Base-by-base conservation (phyloP, 2,888 invertebrate genomes). In the Hecatera dysodea region DNA sequence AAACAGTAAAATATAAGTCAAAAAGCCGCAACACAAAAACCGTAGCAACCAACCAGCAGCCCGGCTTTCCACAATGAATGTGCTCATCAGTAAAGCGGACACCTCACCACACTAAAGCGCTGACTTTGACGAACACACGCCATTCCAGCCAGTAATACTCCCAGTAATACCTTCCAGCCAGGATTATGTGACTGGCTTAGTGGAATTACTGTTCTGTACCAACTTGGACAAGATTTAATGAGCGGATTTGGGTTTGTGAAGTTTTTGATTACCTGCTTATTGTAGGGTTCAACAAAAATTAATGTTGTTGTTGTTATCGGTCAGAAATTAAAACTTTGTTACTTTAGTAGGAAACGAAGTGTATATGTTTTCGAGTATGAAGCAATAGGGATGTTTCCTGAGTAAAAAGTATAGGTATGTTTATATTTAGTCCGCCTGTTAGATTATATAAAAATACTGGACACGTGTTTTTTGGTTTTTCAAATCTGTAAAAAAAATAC, bases 111-210 rank as follows among this genome's bases (percentile, higher is more conserved):
- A 44, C 17, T 44, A 57, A 44, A 64, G 53, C 55, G 48, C 33
- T 67, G 78, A 81, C 82, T 77, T 72, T 79, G 78, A 79, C 52
- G 72, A 72, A 77, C 78, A 48, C 55, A 42, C 67, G 29, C 53
- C 64, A 44, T 60, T 72, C 19, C 44, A 39, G 24, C 5, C 44
- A 11, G 42, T 59, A 71, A 52, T 55, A 48, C 27, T 19, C 24
- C 27, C 56, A 39, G 64, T 69, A 59, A 75, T 75, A 55, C 69
- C 64, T 69, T 39, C 36, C 55, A 42, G 46, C 42, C 63, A 6
- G 60, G 81, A 61, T 78, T 81, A 76, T 66, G 57, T 57, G 48
- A 39, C 53, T 39, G n/a, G 69, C 42, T 75, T 62, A 65, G 69
- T 24, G n/a, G 64, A 33, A 56, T 80, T 60, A 80, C 50, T 44